A percentile compares a stretch with the other conserved stretches of the same genome.
These are phyloP conservation scores for Phycodurus eques DNA, from an alignment of 2,113 vertebrate genomes.

Conservation along the genomic window DNA sequence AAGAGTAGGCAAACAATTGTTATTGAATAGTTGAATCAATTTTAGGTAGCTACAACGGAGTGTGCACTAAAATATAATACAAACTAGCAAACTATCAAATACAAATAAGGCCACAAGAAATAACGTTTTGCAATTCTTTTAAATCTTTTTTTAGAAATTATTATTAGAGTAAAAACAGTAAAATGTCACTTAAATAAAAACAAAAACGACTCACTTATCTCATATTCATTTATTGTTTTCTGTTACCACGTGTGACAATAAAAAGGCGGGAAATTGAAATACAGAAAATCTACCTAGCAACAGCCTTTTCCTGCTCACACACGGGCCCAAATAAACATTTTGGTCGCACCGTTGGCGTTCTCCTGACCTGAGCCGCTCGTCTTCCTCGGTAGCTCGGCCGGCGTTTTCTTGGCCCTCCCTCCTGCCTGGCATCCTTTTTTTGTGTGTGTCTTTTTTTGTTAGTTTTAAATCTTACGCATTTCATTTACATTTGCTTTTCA, in stretches of 20 bases:
- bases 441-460: constrained; percentile 40
- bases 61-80: not conserved
- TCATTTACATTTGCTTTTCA: constrained; percentile 96
- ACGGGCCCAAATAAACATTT: not conserved
- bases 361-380: constrained; percentile 91
- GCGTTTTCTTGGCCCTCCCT: constrained; percentile 48
- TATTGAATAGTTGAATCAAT: not conserved
- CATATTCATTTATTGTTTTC: constrained; percentile 9
- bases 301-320: constrained; percentile 5
- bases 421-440: constrained; percentile 42
- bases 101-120: constrained; percentile 5
- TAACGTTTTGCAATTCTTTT: constrained; percentile 5
- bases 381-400: constrained; percentile 74
- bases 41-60: not conserved
- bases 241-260: constrained; percentile 22
- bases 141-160: constrained; percentile 19
- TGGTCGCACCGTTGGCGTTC: constrained; percentile 81
- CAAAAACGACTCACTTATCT: not conserved
- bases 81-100: not conserved
- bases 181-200: constrained; percentile 17
- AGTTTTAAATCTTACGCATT: constrained; percentile 70
- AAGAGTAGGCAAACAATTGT: not conserved
- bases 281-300: constrained; percentile 31
- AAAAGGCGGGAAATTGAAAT: constrained; percentile 27
- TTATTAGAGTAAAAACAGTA: constrained; percentile 32